Base-by-base conservation (phyloP, 2,888 invertebrate genomes). In the Platycheirus rosarum region DNA sequence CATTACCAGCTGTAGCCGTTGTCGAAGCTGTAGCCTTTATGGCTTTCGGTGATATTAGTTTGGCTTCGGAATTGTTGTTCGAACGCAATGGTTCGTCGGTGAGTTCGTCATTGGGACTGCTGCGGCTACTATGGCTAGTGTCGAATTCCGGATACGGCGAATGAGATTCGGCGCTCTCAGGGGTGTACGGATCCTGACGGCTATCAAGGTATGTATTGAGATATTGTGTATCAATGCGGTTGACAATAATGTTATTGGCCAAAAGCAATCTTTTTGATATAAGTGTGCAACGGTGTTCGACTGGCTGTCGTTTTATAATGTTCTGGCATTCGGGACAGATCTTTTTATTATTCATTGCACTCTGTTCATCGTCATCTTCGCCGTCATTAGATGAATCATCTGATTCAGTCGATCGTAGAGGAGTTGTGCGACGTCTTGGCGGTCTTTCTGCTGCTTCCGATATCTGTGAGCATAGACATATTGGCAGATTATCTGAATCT, bases 131-230 rank as follows among this genome's bases (percentile, higher is more conserved):
- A 75, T 85, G 88, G 46, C 87, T 87, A 44, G 85, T 86, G 46
- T 84, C 89, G 0, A 89, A 51, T 55, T 91, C 93, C 0, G 92
- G 91, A 78, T 92, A 92, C 0, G 95, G 95, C 48, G 95, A 94
- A 86, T 93, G 95, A 18, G 95, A 95, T 86, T 95, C 95, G 84
- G 93, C 92, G 88, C 95, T 95, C 87, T 96, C 96, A n/a, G 96
- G 96, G 0, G 96, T 96, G 86, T 96, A 96, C 0, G 96, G 95
- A 86, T 95, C 95, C 62, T 85, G 85, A 20, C 82, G 85, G 14
- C 84, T 85, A 76, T 88, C 86, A 55, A 87, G 86, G 74, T 86
- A 85, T 14, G 89, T 88, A 73, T 86, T 89, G 0, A 93, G 87
- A 23, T 92, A 87, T 0, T 92, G 91, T 3, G 90, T 91, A 85